A percentile compares a stretch with the other conserved stretches of the same genome.
Evolutionary conservation across 2,797 vertebrate genomes (phyloP).

Genomic region (Coccyzus lansbergi): DNA sequence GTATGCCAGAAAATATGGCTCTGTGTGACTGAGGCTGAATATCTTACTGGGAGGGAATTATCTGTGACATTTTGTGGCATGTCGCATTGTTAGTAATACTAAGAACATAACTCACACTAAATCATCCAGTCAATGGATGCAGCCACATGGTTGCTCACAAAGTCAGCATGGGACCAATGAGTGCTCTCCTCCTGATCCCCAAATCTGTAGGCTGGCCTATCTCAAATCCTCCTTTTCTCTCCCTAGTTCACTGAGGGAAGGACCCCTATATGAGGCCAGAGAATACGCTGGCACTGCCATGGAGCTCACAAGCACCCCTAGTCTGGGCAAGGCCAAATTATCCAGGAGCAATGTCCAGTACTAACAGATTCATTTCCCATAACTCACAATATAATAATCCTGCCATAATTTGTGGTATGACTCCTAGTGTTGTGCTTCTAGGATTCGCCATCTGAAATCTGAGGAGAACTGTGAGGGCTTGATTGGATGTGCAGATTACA

Average conservation of each 20-base stretch:
- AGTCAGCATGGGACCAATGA: background rate
- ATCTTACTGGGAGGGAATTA: background rate
- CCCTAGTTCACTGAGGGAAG: background rate
- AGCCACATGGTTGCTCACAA: background rate
- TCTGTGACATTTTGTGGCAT: background rate
- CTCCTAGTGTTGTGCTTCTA: background rate
- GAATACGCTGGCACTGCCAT: background rate
- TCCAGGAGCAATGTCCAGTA: conserved; percentile 3
- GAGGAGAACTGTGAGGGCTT: background rate
- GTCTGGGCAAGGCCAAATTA: background rate
- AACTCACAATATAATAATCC: conserved; percentile 2
- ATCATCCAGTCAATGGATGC: background rate
- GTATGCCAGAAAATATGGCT: background rate
- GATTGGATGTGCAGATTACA: background rate
- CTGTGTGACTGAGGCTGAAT: background rate
- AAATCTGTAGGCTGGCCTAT: background rate
- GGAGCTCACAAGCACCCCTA: background rate
- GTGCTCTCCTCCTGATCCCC: background rate
- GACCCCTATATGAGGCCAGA: background rate
- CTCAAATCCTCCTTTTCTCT: fast-evolving
- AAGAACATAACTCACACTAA: background rate
- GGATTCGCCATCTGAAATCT: conserved; percentile 39
- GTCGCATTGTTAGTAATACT: background rate
- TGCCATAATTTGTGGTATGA: background rate
- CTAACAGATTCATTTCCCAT: conserved; percentile 46